Evolutionary conservation across 2,888 invertebrate genomes (phyloP).

Genomic region (Beris morrisii): DNA sequence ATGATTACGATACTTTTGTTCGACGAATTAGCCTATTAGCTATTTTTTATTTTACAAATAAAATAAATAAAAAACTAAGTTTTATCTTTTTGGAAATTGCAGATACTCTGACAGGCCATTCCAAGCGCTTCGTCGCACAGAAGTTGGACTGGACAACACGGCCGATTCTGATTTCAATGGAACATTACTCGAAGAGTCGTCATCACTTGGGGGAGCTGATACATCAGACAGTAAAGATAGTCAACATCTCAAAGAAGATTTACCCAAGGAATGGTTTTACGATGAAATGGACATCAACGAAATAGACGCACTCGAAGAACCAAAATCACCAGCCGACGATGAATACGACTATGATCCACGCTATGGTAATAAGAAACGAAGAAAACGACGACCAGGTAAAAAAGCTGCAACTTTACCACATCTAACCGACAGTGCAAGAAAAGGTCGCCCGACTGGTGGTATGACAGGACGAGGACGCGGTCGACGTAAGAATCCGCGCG

Average conservation of each 20-base stretch:
- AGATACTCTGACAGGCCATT: constrained; percentile 50
- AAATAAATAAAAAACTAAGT: too few relatives aligned
- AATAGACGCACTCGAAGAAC: constrained; percentile 88
- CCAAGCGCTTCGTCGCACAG: constrained; percentile 51
- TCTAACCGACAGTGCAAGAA: constrained; percentile 32
- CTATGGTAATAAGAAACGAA: constrained; percentile 55
- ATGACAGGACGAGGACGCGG: constrained; percentile 49
- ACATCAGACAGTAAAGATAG: constrained; percentile 79
- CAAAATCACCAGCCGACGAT: constrained; percentile 87
- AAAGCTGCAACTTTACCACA: constrained; percentile 37
- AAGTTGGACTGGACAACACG: constrained; percentile 40
- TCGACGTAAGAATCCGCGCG: constrained; percentile 41
- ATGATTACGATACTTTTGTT: too few relatives aligned
- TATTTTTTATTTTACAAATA: too few relatives aligned
- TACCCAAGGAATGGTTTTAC: constrained; percentile 85
- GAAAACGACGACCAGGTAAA: constrained; percentile 53
- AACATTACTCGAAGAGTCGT: constrained; percentile 54
- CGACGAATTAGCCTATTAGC: too few relatives aligned
- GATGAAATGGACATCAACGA: constrained; percentile 89
- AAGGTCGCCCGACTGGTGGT: constrained; percentile 37
- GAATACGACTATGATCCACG: constrained; percentile 84
- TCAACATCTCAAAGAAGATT: constrained; percentile 76
- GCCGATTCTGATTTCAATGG: constrained; percentile 53
- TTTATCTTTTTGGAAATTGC: background rate
- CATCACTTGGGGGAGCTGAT: constrained; percentile 55